phyloP scores from a whole-genome alignment of 1,140 invertebrate species.

The Oncopodura yosiiana region DNA sequence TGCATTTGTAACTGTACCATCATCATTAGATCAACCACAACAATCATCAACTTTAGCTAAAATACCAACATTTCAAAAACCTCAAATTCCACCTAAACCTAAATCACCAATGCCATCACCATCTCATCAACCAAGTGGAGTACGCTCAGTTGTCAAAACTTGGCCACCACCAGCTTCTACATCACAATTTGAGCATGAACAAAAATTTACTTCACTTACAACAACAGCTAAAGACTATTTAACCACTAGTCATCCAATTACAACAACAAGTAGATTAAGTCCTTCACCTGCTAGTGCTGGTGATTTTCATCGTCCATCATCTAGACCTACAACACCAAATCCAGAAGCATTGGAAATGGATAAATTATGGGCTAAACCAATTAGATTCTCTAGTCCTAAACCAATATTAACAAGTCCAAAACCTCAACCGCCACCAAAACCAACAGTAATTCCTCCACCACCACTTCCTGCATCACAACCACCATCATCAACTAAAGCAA shows the following conservation, averaged over 20 bases:
- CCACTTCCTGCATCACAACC: background rate
- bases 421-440: background rate
- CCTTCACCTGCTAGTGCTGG: background rate
- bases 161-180: slow-evolving; percentile 39
- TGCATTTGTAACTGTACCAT: slow-evolving; percentile 4
- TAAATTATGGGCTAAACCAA: slow-evolving; percentile 17
- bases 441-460: background rate
- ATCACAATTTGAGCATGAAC: slow-evolving; percentile 39
- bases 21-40: background rate
- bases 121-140: slow-evolving; percentile 41
- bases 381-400: slow-evolving; percentile 10
- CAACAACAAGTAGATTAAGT: background rate
- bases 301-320: no score
- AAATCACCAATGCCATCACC: slow-evolving; percentile 38
- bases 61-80: background rate
- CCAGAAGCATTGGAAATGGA: slow-evolving; percentile 28
- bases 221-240: background rate
- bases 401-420: background rate
- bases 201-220: background rate
- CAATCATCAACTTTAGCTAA: background rate
- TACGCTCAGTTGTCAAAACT: slow-evolving; percentile 35
- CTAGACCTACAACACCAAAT: slow-evolving; percentile 15
- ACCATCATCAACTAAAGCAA: no score
- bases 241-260: background rate
- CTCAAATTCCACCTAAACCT: background rate